These are phyloP conservation scores for Garrulus glandarius DNA, from an alignment of 2,797 vertebrate species.

Conservation along the genomic window DNA sequence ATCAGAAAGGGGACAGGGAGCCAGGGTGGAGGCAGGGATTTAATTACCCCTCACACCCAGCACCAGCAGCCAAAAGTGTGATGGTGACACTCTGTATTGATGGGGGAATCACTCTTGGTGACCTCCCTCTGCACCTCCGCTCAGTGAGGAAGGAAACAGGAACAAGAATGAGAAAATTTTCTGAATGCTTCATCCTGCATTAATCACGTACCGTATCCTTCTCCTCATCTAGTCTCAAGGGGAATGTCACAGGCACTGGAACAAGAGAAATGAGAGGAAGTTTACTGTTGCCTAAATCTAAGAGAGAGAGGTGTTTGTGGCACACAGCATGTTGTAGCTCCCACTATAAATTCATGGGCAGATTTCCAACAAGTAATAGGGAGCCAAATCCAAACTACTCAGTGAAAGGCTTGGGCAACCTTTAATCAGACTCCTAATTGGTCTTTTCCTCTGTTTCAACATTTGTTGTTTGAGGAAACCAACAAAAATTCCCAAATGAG, in stretches of 20 bases:
- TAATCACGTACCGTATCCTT: background rate
- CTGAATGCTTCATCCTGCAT: conserved; percentile 10
- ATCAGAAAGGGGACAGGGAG: background rate
- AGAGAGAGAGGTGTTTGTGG: conserved; percentile 39
- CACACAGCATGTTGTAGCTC: conserved; percentile 15
- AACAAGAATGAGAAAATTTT: background rate
- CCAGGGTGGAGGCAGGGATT: background rate
- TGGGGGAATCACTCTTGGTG: background rate
- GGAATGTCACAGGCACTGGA: background rate
- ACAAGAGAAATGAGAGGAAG: conserved; percentile 33
- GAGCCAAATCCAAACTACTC: conserved; percentile 11
- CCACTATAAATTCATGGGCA: conserved; percentile 22
- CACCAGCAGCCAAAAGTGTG: background rate
- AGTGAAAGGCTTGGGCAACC: conserved; percentile 40
- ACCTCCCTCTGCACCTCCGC: background rate
- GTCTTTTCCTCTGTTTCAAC: conserved; percentile 38
- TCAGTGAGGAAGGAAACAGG: background rate
- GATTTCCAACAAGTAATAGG: conserved; percentile 29
- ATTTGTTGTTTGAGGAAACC: conserved; percentile 37
- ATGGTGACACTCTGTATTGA: background rate
- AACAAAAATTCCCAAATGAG: conserved; percentile 29
- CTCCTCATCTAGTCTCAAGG: background rate
- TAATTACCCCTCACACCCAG: background rate
- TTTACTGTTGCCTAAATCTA: conserved; percentile 28
- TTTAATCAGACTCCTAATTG: conserved; percentile 53